Percentiles rank a stretch among this genome's conserved stretches.
Conservation (phyloP, 1,140 invertebrate species). For the Chrysomallon squamiferum region DNA sequence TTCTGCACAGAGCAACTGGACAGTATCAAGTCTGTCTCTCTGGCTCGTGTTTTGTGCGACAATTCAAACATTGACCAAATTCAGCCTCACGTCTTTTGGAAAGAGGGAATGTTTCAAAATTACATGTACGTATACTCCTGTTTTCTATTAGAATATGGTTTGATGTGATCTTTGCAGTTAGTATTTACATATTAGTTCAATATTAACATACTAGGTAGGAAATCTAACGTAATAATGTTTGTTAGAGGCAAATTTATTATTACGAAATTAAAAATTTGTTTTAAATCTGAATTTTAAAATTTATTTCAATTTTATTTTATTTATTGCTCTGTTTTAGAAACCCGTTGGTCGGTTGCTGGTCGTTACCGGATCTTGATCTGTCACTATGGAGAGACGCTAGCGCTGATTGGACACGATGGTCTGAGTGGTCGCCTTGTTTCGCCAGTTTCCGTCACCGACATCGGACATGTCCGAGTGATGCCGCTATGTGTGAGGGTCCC, state of each 20-base stretch:
- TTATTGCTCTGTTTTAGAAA: too few relatives aligned
- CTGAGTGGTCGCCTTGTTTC: neutral
- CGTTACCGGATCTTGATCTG: neutral
- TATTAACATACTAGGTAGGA: too few relatives aligned
- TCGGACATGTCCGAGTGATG: neutral
- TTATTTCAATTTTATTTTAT: too few relatives aligned
- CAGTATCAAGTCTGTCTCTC: conserved; percentile 78
- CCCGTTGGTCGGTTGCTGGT: neutral
- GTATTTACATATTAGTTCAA: too few relatives aligned
- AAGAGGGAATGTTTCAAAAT: too few relatives aligned
- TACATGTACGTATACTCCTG: too few relatives aligned
- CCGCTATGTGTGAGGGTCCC: neutral
- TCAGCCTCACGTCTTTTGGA: conserved; percentile 13
- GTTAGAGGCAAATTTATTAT: too few relatives aligned
- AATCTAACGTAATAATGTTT: too few relatives aligned
- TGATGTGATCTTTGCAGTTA: too few relatives aligned
- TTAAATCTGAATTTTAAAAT: too few relatives aligned
- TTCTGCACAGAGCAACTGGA: conserved; percentile 79
- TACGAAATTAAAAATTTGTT: too few relatives aligned
- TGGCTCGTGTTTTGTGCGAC: conserved; percentile 83
- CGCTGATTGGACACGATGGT: neutral
- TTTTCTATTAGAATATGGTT: too few relatives aligned
- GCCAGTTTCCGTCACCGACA: neutral
- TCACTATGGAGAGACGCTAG: neutral
- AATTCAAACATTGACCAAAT: conserved; percentile 72